Evolutionary conservation across 2,113 vertebrate species (phyloP).

Genomic region (Prinia subflava): DNA sequence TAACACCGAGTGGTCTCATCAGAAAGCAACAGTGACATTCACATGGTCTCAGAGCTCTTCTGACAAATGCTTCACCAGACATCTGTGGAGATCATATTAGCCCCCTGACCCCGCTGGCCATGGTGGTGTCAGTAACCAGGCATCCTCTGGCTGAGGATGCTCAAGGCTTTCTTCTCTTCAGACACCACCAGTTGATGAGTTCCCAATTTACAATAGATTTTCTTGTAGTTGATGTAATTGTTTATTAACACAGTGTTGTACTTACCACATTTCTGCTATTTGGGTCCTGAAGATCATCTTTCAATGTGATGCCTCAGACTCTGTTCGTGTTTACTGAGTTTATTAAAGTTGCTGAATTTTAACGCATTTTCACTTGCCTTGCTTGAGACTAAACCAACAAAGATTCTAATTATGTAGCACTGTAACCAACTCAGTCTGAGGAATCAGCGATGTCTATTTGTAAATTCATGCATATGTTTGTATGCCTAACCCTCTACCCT

Average conservation of each 20-base stretch:
- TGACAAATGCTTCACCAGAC: background rate
- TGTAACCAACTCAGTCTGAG: background rate
- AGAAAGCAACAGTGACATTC: background rate
- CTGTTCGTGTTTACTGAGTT: background rate
- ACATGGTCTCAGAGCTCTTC: background rate
- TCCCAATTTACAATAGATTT: background rate
- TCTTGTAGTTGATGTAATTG: background rate
- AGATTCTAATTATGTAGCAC: background rate
- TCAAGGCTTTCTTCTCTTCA: background rate
- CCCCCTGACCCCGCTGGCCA: rapidly evolving
- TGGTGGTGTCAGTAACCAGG: background rate
- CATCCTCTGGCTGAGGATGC: background rate
- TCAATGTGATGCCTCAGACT: background rate
- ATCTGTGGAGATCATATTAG: background rate
- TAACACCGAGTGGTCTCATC: background rate
- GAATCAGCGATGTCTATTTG: background rate
- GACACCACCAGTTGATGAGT: background rate
- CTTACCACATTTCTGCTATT: background rate
- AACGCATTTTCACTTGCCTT: background rate
- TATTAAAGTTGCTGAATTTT: background rate
- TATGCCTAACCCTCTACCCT: background rate
- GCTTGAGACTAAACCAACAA: background rate
- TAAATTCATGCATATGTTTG: background rate
- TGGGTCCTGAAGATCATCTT: background rate
- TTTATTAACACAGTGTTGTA: background rate